Base-by-base conservation (phyloP, 2,113 vertebrate species). In the Sula dactylatra region DNA sequence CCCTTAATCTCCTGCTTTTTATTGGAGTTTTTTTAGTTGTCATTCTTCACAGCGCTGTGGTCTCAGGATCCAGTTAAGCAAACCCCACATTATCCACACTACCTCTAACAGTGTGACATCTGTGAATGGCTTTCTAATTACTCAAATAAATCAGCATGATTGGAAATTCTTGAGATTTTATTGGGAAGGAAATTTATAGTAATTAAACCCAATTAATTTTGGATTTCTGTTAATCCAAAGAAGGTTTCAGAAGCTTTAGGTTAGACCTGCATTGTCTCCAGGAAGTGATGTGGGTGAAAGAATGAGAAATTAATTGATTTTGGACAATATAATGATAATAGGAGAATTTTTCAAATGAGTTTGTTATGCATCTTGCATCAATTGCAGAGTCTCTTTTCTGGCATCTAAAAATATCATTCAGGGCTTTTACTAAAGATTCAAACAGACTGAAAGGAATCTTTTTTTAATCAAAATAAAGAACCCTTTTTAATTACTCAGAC, bases 141-240 rank as follows among this genome's bases (percentile, higher is more conserved):
- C 98, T 88, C 97, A 98, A 98, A 98, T 98, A 98, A 98, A 98
- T 98, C 98, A 98, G 98, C 98, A 88, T 98, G 98, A 98, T 98
- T 98, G 98, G 98, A 98, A 98, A 98, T 98, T 98, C 98, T 98
- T 97, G 95, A 98, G 98, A 98, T 98, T 98, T 98, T 98, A 98
- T 98, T 98, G 98, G 97, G 98, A 98, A 98, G 98, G 97, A 98
- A 98, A 98, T 98, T 98, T 98, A 98, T 98, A 98, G 98, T 97
- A 98, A 98, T 98, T 98, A 98, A 98, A 98, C 97, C 95, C 97
- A 98, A 98, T 98, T 98, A 98, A 98, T 98, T 98, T 98, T 97
- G 95, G 91, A 91, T 98, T 98, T 98, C 97, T 98, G 97, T 97
- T 98, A 97, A 98, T 98, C 93, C 81, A 92, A 50, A 94, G 45